Evolutionary conservation across 2,888 invertebrate genomes (phyloP).

Genomic region (Tryphoninae sp.): DNA sequence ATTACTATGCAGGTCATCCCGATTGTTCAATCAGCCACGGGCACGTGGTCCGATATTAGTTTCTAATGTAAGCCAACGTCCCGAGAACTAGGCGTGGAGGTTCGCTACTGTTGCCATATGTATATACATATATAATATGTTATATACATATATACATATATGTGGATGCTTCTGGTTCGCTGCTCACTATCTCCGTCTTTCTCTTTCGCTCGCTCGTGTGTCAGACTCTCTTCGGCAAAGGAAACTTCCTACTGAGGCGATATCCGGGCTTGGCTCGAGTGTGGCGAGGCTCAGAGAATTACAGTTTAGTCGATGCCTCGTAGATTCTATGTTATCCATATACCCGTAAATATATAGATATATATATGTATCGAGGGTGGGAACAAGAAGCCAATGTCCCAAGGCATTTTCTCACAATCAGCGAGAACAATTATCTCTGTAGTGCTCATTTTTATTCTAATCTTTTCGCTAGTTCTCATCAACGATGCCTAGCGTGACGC

Average conservation of each 20-base stretch:
- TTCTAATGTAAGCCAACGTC: slow-evolving; percentile 63
- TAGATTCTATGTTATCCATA: slow-evolving; percentile 7
- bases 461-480: background rate
- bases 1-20: slow-evolving; percentile 64
- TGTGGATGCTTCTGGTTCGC: slow-evolving; percentile 22
- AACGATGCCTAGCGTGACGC: background rate
- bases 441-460: background rate
- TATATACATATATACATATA: background rate
- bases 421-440: background rate
- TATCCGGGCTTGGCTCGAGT: slow-evolving; percentile 37
- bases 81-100: slow-evolving; percentile 57
- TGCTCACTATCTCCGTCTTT: background rate
- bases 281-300: slow-evolving; percentile 33
- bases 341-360: background rate
- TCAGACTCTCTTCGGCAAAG: slow-evolving; percentile 39
- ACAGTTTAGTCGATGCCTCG: slow-evolving; percentile 20
- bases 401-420: no score
- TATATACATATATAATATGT: background rate
- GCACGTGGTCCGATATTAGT: slow-evolving; percentile 60
- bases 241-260: slow-evolving; percentile 47
- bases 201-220: slow-evolving; percentile 17
- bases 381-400: no score
- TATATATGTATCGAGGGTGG: background rate
- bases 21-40: slow-evolving; percentile 63
- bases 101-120: background rate